These are phyloP conservation scores for Globia sparganii DNA, from an alignment of 2,888 invertebrate species.

Conservation along the genomic window DNA sequence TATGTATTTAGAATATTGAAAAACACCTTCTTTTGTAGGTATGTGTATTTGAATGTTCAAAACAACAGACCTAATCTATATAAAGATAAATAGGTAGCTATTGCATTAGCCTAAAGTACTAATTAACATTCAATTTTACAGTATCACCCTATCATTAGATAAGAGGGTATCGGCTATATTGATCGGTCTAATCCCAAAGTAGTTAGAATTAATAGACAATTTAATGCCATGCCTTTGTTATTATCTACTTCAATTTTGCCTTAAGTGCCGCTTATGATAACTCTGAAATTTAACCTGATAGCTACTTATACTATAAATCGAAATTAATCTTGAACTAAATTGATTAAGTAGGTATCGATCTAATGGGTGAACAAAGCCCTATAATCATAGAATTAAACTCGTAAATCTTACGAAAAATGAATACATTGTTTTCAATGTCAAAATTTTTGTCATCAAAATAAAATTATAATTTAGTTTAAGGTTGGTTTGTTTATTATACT, in stretches of 20 bases:
- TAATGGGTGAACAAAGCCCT: conserved; percentile 13
- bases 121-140: conserved; percentile 60
- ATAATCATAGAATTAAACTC: conserved; percentile 14
- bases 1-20: background rate
- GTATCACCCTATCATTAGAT: conserved; percentile 55
- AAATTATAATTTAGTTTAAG: too few relatives aligned
- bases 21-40: background rate
- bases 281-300: conserved; percentile 36
- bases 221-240: conserved; percentile 56
- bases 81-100: conserved; percentile 24
- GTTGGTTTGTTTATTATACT: background rate
- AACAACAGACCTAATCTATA: conserved; percentile 5
- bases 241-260: conserved; percentile 56
- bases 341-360: conserved; percentile 28
- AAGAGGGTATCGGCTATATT: conserved; percentile 54
- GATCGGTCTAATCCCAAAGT: conserved; percentile 53
- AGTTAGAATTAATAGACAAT: conserved; percentile 60
- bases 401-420: conserved; percentile 27
- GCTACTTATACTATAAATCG: conserved; percentile 30
- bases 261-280: conserved; percentile 56
- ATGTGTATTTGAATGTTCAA: background rate
- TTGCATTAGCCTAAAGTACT: conserved; percentile 32
- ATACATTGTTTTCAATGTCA: conserved; percentile 1
- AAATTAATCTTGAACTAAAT: conserved; percentile 42
- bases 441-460: background rate